These are phyloP conservation scores for Cataglyphis albicans DNA, from an alignment of 2,888 invertebrate genomes.

Conservation along the genomic window DNA sequence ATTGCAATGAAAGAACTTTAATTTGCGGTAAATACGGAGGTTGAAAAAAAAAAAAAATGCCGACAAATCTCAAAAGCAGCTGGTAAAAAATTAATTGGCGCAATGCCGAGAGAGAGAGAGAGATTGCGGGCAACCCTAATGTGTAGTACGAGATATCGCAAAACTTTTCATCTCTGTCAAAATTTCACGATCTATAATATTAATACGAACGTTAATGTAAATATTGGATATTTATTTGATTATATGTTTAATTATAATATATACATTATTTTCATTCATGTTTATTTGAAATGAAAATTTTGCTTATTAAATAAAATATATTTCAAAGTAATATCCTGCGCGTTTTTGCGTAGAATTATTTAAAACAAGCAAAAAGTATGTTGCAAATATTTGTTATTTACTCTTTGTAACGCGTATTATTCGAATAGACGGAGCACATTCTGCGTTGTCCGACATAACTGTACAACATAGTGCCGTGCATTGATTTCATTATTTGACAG, in stretches of 20 bases:
- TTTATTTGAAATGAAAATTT: neutral
- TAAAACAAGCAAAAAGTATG: neutral
- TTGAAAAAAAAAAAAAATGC: neutral
- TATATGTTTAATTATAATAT: neutral
- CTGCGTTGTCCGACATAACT: neutral
- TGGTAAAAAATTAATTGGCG: neutral
- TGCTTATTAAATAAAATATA: neutral
- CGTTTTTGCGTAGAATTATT: slow-evolving; percentile 9
- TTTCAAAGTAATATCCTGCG: neutral
- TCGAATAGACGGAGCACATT: neutral
- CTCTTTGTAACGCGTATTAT: neutral
- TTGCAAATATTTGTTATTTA: slow-evolving; percentile 13
- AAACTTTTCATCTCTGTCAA: neutral
- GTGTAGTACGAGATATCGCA: neutral
- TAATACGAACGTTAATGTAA: neutral
- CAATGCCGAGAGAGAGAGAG: neutral
- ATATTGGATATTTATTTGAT: neutral
- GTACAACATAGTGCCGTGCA: neutral
- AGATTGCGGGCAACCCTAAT: neutral
- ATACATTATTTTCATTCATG: neutral
- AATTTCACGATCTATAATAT: neutral
- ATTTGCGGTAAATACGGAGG: slow-evolving; percentile 35
- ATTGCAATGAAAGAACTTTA: slow-evolving; percentile 33
- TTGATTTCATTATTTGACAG: slow-evolving; percentile 18
- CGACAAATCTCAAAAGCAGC: slow-evolving; percentile 16